Evolutionary conservation across 2,888 invertebrate genomes (phyloP).

Genomic region (Anodontia alba): DNA sequence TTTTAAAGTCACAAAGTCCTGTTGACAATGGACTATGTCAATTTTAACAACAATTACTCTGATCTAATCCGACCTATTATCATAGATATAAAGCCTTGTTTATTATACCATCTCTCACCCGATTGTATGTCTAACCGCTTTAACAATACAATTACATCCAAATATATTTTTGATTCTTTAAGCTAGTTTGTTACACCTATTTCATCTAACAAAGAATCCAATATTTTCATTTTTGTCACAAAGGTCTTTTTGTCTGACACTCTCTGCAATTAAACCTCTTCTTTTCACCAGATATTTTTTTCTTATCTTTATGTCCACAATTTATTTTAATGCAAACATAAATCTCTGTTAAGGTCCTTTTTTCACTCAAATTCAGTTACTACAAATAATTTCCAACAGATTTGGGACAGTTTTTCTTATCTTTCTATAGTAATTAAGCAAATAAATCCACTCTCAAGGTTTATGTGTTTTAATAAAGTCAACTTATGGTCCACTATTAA

Average conservation of each 20-base stretch:
- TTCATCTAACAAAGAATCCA: not conserved
- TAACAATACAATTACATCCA: not conserved
- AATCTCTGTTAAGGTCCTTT: no score
- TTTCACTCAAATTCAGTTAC: no score
- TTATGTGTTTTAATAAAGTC: constrained; percentile 17
- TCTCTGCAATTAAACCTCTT: not conserved
- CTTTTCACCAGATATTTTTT: no score
- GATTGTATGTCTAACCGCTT: not conserved
- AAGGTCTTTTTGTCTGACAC: not conserved
- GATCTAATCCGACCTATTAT: not conserved
- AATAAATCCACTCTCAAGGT: not conserved
- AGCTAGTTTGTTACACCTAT: not conserved
- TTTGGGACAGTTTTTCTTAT: no score
- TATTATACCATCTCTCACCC: not conserved
- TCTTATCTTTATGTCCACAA: no score
- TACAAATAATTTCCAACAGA: no score
- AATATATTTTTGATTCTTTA: constrained; percentile 1
- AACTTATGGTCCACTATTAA: not conserved
- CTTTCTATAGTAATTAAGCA: no score
- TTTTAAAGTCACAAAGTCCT: not conserved
- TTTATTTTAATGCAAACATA: no score
- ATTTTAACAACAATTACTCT: not conserved
- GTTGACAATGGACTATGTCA: not conserved
- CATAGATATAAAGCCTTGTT: not conserved
- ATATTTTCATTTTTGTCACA: not conserved